Percentiles rank a stretch among this genome's conserved stretches.
These are phyloP conservation scores for Hypanus sabinus DNA, from an alignment of 2,113 vertebrate genomes.

Conservation along the genomic window DNA sequence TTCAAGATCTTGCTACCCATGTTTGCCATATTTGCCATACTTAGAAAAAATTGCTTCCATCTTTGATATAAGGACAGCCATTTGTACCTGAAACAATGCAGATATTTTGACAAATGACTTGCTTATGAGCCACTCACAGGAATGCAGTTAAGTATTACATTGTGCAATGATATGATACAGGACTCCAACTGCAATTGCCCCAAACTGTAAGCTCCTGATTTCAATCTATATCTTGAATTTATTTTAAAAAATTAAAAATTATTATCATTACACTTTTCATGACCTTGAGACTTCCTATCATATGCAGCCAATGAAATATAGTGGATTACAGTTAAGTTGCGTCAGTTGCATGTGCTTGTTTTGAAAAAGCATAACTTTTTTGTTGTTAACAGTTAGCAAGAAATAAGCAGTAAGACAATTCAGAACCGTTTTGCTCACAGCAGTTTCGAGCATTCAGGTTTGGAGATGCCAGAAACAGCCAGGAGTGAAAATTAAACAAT, in stretches of 20 bases:
- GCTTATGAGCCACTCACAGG: not conserved
- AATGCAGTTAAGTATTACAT: not conserved
- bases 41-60: not conserved
- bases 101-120: not conserved
- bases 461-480: too few relatives aligned
- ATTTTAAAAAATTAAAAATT: not conserved
- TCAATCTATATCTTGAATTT: not conserved
- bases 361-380: too few relatives aligned
- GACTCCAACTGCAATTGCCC: not conserved
- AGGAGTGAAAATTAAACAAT: too few relatives aligned
- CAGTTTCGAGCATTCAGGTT: too few relatives aligned
- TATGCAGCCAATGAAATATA: too few relatives aligned
- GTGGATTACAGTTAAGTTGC: too few relatives aligned
- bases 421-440: too few relatives aligned
- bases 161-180: not conserved
- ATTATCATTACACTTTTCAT: too few relatives aligned
- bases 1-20: not conserved
- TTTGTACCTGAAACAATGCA: not conserved
- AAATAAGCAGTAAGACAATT: too few relatives aligned
- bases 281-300: too few relatives aligned
- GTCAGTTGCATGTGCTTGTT: too few relatives aligned
- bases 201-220: not conserved
- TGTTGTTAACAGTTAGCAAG: too few relatives aligned
- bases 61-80: not conserved
- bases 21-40: not conserved